Conservation (phyloP, 2,888 invertebrate species). For the Syrista parreyssii region DNA sequence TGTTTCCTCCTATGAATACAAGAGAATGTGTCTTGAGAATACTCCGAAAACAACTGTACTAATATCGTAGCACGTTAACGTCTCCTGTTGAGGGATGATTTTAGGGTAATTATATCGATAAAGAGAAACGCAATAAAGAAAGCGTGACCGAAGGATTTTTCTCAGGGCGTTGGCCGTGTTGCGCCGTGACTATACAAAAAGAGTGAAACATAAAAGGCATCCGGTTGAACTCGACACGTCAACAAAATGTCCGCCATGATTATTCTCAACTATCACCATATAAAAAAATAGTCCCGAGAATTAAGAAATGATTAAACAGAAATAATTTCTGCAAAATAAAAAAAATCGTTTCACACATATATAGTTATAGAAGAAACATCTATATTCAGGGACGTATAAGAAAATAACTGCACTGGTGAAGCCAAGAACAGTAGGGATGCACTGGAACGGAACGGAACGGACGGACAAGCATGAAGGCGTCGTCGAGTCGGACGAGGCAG, state of each 20-base stretch:
- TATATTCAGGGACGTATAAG: background rate
- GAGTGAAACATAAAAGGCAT: background rate
- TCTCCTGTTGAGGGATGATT: background rate
- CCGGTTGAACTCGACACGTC: background rate
- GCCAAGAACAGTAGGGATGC: background rate
- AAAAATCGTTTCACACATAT: background rate
- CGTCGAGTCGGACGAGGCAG: background rate
- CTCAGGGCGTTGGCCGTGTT: conserved; percentile 2
- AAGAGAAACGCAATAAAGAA: background rate
- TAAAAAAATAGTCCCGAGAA: background rate
- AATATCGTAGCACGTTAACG: background rate
- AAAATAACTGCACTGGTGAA: background rate
- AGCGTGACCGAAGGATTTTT: background rate
- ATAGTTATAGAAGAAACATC: background rate
- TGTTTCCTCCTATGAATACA: background rate
- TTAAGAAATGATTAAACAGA: background rate
- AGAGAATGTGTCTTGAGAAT: background rate
- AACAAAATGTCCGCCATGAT: background rate
- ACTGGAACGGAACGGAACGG: background rate
- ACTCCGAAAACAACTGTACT: background rate
- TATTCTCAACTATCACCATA: background rate
- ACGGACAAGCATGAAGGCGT: background rate
- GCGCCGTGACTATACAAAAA: background rate
- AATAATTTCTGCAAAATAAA: conserved; percentile 1
- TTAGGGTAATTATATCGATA: background rate